A percentile compares a stretch with the other conserved stretches of the same genome.
phyloP scores from a whole-genome alignment of 2,888 invertebrate species.

The Copidosoma aretas region DNA sequence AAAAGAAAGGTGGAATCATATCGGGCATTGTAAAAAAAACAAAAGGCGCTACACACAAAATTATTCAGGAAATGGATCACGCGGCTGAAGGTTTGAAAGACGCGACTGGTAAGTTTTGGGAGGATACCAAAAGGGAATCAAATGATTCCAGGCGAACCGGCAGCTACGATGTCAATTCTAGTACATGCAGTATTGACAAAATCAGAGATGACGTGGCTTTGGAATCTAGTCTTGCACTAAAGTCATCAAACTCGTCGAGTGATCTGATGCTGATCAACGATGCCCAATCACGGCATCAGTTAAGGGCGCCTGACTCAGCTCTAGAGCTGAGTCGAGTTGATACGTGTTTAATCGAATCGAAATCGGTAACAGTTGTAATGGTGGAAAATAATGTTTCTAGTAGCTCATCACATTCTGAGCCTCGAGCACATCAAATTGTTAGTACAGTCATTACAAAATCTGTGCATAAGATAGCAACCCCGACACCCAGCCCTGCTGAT shows the following conservation, averaged over 20 bases:
- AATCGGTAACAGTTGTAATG: slow-evolving; percentile 49
- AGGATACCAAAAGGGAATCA: slow-evolving; percentile 42
- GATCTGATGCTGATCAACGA: neutral
- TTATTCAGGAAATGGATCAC: slow-evolving; percentile 30
- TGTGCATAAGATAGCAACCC: slow-evolving; percentile 62
- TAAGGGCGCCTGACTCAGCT: too few species aligned
- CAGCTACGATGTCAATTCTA: slow-evolving; percentile 51
- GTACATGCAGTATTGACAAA: slow-evolving; percentile 38
- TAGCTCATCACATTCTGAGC: slow-evolving; percentile 59
- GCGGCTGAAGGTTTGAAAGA: slow-evolving; percentile 40
- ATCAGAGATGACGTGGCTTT: slow-evolving; percentile 43
- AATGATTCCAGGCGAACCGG: slow-evolving; percentile 46
- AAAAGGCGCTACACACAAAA: slow-evolving; percentile 29
- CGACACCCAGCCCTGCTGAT: slow-evolving; percentile 62
- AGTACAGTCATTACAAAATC: slow-evolving; percentile 62
- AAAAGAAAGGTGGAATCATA: slow-evolving; percentile 48
- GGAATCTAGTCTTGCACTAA: slow-evolving; percentile 45
- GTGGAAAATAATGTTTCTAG: slow-evolving; percentile 46
- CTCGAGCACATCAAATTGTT: slow-evolving; percentile 61
- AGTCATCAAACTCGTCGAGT: slow-evolving; percentile 44
- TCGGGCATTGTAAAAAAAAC: slow-evolving; percentile 49
- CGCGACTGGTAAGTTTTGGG: slow-evolving; percentile 33
- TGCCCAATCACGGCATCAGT: too few species aligned
- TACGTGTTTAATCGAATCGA: neutral
- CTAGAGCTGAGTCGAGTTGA: too few species aligned